Evolutionary conservation across 2,113 vertebrate species (phyloP), one percentile per base, ranked within the genome.

Genomic region (Ictalurus furcatus): DNA sequence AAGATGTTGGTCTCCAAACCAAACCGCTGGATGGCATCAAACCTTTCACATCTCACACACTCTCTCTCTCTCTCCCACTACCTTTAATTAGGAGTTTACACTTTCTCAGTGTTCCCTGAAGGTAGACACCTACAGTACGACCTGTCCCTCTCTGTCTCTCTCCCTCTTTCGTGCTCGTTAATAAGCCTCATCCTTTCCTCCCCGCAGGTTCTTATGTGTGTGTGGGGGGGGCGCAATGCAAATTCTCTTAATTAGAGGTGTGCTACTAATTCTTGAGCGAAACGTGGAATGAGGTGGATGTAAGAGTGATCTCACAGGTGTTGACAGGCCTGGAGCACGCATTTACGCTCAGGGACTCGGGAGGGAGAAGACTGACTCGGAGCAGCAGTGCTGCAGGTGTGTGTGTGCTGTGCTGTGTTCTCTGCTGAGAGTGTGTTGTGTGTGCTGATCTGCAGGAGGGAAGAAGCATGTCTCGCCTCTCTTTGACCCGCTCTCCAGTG

Each of bases 71-170:
- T 97, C 61, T 40, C 85, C 84, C 85, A 91, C 95, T 97, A 98
- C 97, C 97, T 98, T 98, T 99, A 98, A 99, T 98, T 99, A 98
- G 97, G 98, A 98, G 98, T 97, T 98, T 98, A 97, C 97, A 97
- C 97, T 98, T 97, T 98, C 96, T 97, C 98, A 97, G 96, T 96
- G 97, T 96, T 87, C 80, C 89, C 90, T 80, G 85, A 40, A 91
- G 90, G 87, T 90, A 91, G 89, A 91, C 90, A 91, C 90, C 97
- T 98, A 98, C 96, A 88, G 89, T 90, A 90, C 84, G 13, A 90
- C 86, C 82, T 95, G 97, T 95, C 90, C 16, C 92, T 93, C 92
- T 93, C 96, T 93, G 94, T 92, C 95, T 52, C 89, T 54, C 96
- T 94, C 94, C 92, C 94, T 59, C 85, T 56, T 61, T 95, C 95